Evolutionary conservation across 2,797 vertebrate species (phyloP).

Genomic region (Choloepus didactylus): DNA sequence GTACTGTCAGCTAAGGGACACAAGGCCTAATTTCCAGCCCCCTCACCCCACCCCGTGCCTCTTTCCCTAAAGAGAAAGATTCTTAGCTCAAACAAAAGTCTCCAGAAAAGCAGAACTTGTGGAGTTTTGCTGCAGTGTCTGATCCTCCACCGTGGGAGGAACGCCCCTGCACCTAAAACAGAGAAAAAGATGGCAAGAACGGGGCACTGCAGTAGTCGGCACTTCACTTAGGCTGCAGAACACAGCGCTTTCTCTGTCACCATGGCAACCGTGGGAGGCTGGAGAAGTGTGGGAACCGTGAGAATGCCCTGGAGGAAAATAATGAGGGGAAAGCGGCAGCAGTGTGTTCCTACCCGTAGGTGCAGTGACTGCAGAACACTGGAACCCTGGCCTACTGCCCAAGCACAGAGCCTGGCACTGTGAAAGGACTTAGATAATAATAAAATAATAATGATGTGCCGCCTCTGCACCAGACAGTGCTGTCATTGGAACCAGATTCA

Average conservation of each 20-base stretch:
- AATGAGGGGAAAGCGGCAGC: not conserved
- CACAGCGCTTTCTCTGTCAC: not conserved
- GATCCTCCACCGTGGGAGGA: not conserved
- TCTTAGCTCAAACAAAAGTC: not conserved
- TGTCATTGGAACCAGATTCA: not conserved
- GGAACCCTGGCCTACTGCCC: not conserved
- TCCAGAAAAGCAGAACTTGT: not conserved
- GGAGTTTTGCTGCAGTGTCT: not conserved
- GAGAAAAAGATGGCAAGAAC: not conserved
- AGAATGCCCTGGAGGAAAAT: not conserved
- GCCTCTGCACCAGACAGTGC: not conserved
- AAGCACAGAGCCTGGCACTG: not conserved
- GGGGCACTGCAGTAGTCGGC: not conserved
- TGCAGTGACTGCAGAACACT: not conserved
- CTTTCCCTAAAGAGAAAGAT: slow-evolving; percentile 3
- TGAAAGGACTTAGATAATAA: not conserved
- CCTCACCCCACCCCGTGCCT: not conserved
- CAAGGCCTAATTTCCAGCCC: not conserved
- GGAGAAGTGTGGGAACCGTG: not conserved
- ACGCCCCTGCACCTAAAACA: too few species aligned
- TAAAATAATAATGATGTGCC: not conserved
- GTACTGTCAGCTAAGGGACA: not conserved
- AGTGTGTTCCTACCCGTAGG: not conserved
- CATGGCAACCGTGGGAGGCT: slow-evolving; percentile 46
- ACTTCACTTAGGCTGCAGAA: not conserved